These are phyloP conservation scores for Drosophila carrolli DNA, from an alignment of 1,140 invertebrate genomes.

Conservation along the genomic window DNA sequence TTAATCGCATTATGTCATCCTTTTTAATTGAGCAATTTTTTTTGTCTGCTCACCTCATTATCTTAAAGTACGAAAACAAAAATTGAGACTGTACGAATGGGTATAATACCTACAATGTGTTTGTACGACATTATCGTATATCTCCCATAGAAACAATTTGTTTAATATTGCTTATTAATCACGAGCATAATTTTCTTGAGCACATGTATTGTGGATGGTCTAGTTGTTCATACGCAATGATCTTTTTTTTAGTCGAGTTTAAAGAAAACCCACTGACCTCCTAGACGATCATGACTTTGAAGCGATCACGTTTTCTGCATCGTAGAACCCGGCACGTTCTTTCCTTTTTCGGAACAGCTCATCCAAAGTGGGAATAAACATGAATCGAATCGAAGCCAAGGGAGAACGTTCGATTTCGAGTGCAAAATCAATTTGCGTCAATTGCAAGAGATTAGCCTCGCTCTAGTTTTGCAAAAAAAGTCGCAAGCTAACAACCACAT, in stretches of 20 bases:
- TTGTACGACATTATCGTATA: too few species aligned
- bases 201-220: conserved; percentile 18
- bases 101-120: too few species aligned
- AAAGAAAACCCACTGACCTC: conserved; percentile 22
- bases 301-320: conserved; percentile 32
- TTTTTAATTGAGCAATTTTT: conserved; percentile 1
- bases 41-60: not conserved
- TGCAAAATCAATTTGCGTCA: conserved; percentile 76
- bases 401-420: conserved; percentile 47
- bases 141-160: too few species aligned
- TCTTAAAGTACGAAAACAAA: not conserved
- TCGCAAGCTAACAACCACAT: conserved; percentile 51
- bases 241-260: not conserved
- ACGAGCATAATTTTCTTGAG: not conserved
- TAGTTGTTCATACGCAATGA: conserved; percentile 9
- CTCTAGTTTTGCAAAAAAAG: conserved; percentile 55
- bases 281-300: conserved; percentile 13
- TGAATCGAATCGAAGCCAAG: conserved; percentile 44
- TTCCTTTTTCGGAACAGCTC: conserved; percentile 34
- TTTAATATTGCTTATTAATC: too few species aligned
- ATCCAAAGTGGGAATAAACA: conserved; percentile 25
- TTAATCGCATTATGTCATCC: conserved; percentile 35
- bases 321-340: conserved; percentile 34
- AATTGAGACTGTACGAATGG: too few species aligned
- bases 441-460: conserved; percentile 80